Evolutionary conservation across 1,140 invertebrate species (phyloP), one percentile per base, ranked within the genome.

Genomic region (Apis laboriosa): DNA sequence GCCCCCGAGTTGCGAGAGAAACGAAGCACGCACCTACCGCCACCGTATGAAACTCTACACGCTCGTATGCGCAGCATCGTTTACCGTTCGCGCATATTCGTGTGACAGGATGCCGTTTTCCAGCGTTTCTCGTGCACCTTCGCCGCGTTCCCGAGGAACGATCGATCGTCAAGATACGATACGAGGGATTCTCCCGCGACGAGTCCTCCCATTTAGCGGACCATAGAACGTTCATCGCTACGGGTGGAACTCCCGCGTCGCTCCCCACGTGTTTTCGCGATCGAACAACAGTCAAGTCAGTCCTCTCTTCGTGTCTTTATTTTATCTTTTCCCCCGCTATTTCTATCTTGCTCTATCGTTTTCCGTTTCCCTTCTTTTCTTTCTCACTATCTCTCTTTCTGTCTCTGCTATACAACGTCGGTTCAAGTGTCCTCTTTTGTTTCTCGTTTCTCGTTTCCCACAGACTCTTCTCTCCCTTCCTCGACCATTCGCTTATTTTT

Each of bases 251-350:
- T 70, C 81, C 68, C 77, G 80, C 55, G 71, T 79, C 55, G 58
- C 60, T 76, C 77, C 71, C 82, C 86, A 86, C 84, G 84, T 88
- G 83, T 86, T 84, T 87, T 84, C 66, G n/a, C 80, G 73, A 60
- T 79, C 81, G 61, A 70, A 78, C 74, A 70, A 66, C 80, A 72
- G 80, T 63, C 64, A 61, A 66, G 75, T 68, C 61, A 24, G 61
- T 24, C 34, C n/a, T 21, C 63, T 74, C 75, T 56, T 58, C 28
- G 61, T 78, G 71, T 80, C 72, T 71, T 71, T 80, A 64, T 72
- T 82, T 81, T 15, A 43, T 86, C 51, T 76, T 53, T 80, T 7
- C n/a, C 24, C 17, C 12, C 4, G 8, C 68, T 24, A 9, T 11
- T 13, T 24, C 80, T 67, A 43, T n/a, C 66, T 68, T n/a, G 68